Base-by-base conservation (phyloP, 2,797 vertebrate species). In the Coranthus polyacanthus region DNA sequence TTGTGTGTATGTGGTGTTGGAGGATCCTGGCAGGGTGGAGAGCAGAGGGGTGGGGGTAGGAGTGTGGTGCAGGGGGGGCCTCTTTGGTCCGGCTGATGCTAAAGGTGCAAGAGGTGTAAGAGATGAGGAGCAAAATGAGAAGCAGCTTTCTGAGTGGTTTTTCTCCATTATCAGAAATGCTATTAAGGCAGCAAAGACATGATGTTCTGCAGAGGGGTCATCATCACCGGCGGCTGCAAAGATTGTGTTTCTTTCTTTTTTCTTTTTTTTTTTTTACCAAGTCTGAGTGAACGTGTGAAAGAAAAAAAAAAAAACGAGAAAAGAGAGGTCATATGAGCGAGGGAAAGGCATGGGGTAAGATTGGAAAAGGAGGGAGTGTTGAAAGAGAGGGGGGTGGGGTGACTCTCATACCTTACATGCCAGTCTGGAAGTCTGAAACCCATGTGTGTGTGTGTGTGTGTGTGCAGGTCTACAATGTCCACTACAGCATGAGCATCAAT, bases 401-500 rank as follows among this genome's bases (percentile, higher is more conserved):
- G 59, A 60, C 38, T 69, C 70, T 86, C 84, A 83, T 84, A 82
- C 84, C 77, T 84, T 53, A 79, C 79, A 83, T 82, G 78, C 75
- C 83, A 75, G 46, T 69, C 83, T 83, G 66, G n/a, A 39, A 39
- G 26, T 29, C 26, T 29, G 26, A 81, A 72, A 75, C 21, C 10
- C 4, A 60, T 77, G 49, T 55, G 43, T 68, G n/a, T 60, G 26
- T 66, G 56, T 78, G 47, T 70, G 58, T 82, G 64, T 62, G 49
- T 73, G 32, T 50, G 49, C 8, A 98, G 97, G 94, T 98, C 86
- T 97, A 98, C 89, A 98, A 96, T 5, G 94, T 98, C 75, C 96
- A 97, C 92, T 98, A 98, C 57, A 97, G 94, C 74, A 96, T 98
- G 97, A 98, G 95, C 88, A 96, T 98, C 92, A 97, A 97, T 49